Evolutionary conservation across 37 sponge, comb jelly and placozoan genomes (phyloP), one percentile per base, ranked within the genome.

Genomic region (Lycopodina hypogea): DNA sequence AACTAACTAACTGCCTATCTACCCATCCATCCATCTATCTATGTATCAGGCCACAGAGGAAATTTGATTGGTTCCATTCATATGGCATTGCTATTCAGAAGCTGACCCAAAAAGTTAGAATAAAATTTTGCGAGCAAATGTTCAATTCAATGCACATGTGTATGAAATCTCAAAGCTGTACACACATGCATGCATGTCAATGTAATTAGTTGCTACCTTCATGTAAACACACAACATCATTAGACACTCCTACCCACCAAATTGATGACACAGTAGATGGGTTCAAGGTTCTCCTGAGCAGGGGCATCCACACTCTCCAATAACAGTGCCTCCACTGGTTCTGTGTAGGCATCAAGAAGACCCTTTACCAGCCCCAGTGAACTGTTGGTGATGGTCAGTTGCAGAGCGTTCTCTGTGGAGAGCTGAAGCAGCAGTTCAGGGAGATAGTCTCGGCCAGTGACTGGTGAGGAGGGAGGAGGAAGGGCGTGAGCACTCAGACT

Each of bases 331-430:
- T 62, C 24, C 53, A 34, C 45, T 28, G 30, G 34, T 34, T 76
- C 64, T 51, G 4, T 4, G 52, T 81, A 81, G 24, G 74, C 74
- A 8, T 48, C 41, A 36, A 61, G 23, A n/a, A 88, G 83, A 1
- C 45, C 71, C 37, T 55, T 77, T 30, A 88, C 30, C 42, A 82
- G 69, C 7, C 36, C 71, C 29, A 91, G 58, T 19, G 68, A 83
- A 33, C 81, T 81, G 42, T 83, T 80, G 26, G 92, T 83, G 24
- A 87, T 59, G 3, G 92, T 91, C 22, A 91, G 68, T 53, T 84
- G 84, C 33, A 91, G 81, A 9, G 84, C 38, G 24, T 72, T 62
- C 36, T 74, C 67, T 23, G 88, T 62, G 42, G 24, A 28, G n/a
- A 86, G 23, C 33, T 60, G 26, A 3, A 86, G n/a, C 14, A 34